Percentiles rank a stretch among this genome's conserved stretches.
phyloP scores from a whole-genome alignment of 1,140 invertebrate genomes.

The Mylabris phalerata region DNA sequence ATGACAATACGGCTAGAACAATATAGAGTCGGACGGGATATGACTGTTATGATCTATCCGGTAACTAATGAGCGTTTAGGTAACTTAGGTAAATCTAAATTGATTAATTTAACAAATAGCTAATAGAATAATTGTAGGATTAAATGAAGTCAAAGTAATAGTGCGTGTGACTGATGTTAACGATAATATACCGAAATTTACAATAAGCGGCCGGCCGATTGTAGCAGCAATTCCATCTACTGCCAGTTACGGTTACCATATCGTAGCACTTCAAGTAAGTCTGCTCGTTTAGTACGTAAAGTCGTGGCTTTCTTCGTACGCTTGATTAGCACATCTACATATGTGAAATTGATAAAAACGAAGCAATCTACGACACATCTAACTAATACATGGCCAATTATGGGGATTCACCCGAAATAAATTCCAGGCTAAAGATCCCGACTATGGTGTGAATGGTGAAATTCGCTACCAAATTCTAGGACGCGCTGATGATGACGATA shows the following conservation, averaged over 20 bases:
- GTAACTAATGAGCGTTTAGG: slow-evolving; percentile 59
- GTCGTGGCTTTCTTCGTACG: no score
- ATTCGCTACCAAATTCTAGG: slow-evolving; percentile 74
- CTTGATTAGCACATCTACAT: no score
- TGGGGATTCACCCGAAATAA: neutral
- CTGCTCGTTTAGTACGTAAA: no score
- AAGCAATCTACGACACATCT: no score
- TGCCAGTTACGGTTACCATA: slow-evolving; percentile 71
- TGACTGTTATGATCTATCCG: slow-evolving; percentile 66
- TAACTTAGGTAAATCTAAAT: slow-evolving; percentile 47
- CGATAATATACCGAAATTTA: slow-evolving; percentile 72
- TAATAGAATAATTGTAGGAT: slow-evolving; percentile 28
- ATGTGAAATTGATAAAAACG: no score
- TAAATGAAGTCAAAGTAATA: slow-evolving; percentile 62
- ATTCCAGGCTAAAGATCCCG: slow-evolving; percentile 62
- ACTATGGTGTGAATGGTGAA: slow-evolving; percentile 68
- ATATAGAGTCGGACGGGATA: slow-evolving; percentile 55
- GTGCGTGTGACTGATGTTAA: slow-evolving; percentile 73
- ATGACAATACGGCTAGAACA: slow-evolving; percentile 61
- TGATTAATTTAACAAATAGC: no score
- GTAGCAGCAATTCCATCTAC: slow-evolving; percentile 71
- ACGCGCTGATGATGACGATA: slow-evolving; percentile 45
- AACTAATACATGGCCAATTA: no score
- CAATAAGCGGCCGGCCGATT: slow-evolving; percentile 60
- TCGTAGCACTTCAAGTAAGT: slow-evolving; percentile 59